These are phyloP conservation scores for Lycorma delicatula DNA, from an alignment of 1,140 invertebrate species.

Conservation along the genomic window DNA sequence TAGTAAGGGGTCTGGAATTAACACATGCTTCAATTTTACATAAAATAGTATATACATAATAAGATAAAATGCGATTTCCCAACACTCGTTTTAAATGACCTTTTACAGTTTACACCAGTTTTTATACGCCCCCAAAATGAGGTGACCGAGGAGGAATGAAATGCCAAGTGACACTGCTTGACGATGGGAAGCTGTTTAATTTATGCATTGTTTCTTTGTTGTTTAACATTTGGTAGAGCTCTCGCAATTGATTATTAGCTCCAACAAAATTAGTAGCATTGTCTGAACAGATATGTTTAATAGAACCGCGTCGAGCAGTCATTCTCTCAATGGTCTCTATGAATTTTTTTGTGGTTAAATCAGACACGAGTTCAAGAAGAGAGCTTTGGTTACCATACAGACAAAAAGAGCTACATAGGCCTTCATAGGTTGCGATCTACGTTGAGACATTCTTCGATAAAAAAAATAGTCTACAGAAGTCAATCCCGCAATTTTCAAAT, in stretches of 20 bases:
- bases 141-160: no score
- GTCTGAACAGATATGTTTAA: conserved; percentile 27
- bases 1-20: no score
- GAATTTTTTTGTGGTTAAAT: conserved; percentile 29
- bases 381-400: conserved; percentile 29
- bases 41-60: no score
- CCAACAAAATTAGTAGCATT: conserved; percentile 37
- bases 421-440: not conserved
- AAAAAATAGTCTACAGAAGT: not conserved
- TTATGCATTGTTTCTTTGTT: not conserved
- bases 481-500: not conserved
- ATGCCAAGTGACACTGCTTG: no score
- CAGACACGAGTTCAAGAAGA: conserved; percentile 32
- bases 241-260: conserved; percentile 22
- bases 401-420: conserved; percentile 27
- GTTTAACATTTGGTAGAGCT: conserved; percentile 16
- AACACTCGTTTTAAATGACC: no score
- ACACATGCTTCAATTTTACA: no score
- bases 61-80: no score
- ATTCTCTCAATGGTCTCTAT: conserved; percentile 29
- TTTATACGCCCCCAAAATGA: no score
- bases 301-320: conserved; percentile 22
- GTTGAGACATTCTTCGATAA: not conserved
- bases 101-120: no score
- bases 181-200: not conserved